phyloP scores from a whole-genome alignment of 2,113 vertebrate species.

The Cathartes aura region DNA sequence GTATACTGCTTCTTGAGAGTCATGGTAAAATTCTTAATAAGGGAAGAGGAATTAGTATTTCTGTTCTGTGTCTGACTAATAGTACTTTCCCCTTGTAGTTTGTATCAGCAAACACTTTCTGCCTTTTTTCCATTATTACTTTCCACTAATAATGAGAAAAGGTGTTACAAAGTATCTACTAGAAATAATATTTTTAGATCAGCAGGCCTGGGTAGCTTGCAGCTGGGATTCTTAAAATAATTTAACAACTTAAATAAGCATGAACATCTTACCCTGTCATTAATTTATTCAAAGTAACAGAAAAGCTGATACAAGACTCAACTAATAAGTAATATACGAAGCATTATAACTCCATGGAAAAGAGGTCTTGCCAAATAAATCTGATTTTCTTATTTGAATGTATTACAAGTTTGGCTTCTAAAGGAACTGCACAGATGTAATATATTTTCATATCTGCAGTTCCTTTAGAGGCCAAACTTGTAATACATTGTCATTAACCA shows the following conservation, averaged over 20 bases:
- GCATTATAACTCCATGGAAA: background rate
- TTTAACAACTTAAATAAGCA: background rate
- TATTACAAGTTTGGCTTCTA: background rate
- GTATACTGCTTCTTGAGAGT: background rate
- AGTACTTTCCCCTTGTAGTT: background rate
- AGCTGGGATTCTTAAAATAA: background rate
- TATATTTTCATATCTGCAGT: background rate
- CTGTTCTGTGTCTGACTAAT: background rate
- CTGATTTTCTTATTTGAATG: background rate
- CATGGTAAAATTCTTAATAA: fast-evolving
- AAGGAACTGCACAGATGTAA: background rate
- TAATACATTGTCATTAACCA: background rate
- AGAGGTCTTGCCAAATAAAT: background rate
- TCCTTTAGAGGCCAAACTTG: background rate
- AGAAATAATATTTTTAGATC: background rate
- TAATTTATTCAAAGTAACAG: background rate
- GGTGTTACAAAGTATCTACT: background rate
- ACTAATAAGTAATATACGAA: fast-evolving
- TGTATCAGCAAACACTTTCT: background rate
- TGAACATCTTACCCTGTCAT: background rate
- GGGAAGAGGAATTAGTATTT: background rate
- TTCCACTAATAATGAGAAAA: background rate
- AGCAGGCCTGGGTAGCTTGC: background rate
- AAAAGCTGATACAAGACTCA: background rate
- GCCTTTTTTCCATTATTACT: background rate